Conservation (phyloP, 2,113 vertebrate species). For the Cavia porcellus region DNA sequence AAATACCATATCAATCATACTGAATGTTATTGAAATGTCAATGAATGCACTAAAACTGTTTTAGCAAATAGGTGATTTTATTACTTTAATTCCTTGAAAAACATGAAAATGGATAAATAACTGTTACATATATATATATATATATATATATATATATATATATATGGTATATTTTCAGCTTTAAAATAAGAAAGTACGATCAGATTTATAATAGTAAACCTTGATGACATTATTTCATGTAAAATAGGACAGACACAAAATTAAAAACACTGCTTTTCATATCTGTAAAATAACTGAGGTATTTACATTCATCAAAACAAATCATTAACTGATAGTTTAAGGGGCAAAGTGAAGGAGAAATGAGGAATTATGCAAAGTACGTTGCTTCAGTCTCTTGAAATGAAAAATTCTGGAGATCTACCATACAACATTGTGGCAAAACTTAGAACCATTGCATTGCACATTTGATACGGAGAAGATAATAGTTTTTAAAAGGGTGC, state of each 20-base stretch:
- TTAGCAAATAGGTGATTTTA: background rate
- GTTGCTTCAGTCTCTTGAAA: background rate
- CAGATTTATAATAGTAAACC: background rate
- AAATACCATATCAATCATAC: background rate
- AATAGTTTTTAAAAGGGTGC: background rate
- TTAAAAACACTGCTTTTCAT: background rate
- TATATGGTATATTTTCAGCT: background rate
- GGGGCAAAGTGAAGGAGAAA: background rate
- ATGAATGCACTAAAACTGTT: background rate
- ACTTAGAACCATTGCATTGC: background rate
- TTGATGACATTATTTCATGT: background rate
- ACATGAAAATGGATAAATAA: background rate
- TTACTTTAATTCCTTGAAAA: background rate
- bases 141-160: no score
- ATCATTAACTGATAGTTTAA: background rate
- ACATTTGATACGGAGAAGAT: background rate
- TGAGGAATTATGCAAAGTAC: background rate
- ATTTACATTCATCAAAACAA: background rate
- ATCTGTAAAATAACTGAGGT: background rate
- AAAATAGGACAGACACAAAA: background rate
- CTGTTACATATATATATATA: background rate
- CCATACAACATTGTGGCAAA: background rate
- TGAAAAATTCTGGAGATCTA: background rate
- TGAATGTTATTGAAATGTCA: background rate
- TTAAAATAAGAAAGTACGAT: background rate